phyloP scores from a whole-genome alignment of 2,797 vertebrate species.

The Gadopsis marmoratus region DNA sequence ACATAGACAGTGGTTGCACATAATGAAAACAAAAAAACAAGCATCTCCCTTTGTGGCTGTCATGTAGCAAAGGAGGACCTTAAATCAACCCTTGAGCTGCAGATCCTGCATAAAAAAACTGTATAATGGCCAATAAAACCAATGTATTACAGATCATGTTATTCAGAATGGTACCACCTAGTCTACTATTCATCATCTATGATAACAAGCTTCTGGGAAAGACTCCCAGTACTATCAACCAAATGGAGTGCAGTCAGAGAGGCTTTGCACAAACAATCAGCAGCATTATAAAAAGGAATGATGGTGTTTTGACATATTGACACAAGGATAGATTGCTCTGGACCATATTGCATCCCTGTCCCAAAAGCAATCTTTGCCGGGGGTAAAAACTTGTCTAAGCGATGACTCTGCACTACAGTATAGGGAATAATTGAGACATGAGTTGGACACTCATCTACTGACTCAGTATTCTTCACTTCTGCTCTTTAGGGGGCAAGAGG shows the following conservation, averaged over 20 bases:
- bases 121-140: slow-evolving; percentile 59
- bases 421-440: slow-evolving; percentile 78
- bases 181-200: slow-evolving; percentile 62
- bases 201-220: slow-evolving; percentile 70
- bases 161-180: slow-evolving; percentile 42
- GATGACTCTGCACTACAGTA: slow-evolving; percentile 75
- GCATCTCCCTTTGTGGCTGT: slow-evolving; percentile 33
- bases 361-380: slow-evolving; percentile 87
- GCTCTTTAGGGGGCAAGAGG: slow-evolving; percentile 43
- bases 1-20: slow-evolving; percentile 15
- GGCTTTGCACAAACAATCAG: slow-evolving; percentile 73
- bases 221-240: slow-evolving; percentile 59
- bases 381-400: slow-evolving; percentile 83
- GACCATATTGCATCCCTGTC: slow-evolving; percentile 86
- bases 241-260: slow-evolving; percentile 66
- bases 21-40: slow-evolving; percentile 10
- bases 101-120: slow-evolving; percentile 45
- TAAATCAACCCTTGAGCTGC: slow-evolving; percentile 60
- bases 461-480: slow-evolving; percentile 64
- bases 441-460: slow-evolving; percentile 67
- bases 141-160: slow-evolving; percentile 54
- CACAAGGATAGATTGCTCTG: slow-evolving; percentile 87
- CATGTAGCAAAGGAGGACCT: slow-evolving; percentile 5
- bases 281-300: slow-evolving; percentile 78
- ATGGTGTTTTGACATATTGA: slow-evolving; percentile 82